Evolutionary conservation across 1,140 invertebrate species (phyloP), one percentile per base, ranked within the genome.

Genomic region (Leptonema lineaticorne): DNA sequence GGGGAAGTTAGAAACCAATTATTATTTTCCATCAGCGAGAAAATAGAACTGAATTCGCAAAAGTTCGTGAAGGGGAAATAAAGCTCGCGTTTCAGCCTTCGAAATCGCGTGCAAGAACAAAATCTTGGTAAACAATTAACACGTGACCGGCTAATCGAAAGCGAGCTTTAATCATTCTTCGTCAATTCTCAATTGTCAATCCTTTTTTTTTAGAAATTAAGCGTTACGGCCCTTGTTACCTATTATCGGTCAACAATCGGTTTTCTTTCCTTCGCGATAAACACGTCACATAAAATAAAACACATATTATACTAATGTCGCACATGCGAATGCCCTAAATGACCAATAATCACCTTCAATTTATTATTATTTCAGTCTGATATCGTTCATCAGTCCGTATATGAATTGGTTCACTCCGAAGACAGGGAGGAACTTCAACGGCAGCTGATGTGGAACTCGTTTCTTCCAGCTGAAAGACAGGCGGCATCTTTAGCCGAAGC

Each of bases 331-430:
- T 33, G 30, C 5, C 30, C 30, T 11, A 41, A 41, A 41, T n/a
- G n/a, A n/a, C 2, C 37, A 2, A 41, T 14, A 41, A 41, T 41
- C 2, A 41, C 1, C 22, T 41, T 41, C 8, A n/a, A 14, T 56
- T 65, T 69, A 69, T 67, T 70, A 69, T 73, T 69, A 45, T 87
- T 88, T 41, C 86, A 99, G 96, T 99, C 96, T 67, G 97, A 99
- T 82, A 97, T 99, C 72, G 95, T 99, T 46, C 97, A 99, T 81
- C 97, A 99, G 80, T 96, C 95, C 69, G 95, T 99, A 20, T 98
- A 98, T 86, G 97, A 99, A 79, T 83, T 99, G 77, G 97, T 99
- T 37, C 97, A 99, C 82, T 98, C 95, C 0, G 97, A 99, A 83
- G 97, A 99, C 79, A 85, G 97, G 14, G 97, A 99, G 79, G 97